Conservation (phyloP, 2,888 invertebrate species). For the Acronicta aceris region DNA sequence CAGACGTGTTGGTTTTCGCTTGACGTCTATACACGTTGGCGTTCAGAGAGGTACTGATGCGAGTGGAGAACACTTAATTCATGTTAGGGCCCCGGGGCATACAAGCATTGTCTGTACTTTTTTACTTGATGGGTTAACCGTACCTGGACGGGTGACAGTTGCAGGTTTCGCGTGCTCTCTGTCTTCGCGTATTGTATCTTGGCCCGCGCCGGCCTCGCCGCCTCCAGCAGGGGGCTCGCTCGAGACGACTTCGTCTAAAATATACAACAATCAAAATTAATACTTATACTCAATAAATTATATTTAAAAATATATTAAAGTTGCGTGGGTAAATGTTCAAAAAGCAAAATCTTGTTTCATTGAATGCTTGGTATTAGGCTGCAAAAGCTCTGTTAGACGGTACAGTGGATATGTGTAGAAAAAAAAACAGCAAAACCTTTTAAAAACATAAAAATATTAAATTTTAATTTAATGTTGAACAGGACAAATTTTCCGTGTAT, state of each 20-base stretch:
- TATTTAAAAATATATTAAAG: background rate
- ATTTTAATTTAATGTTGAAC: background rate
- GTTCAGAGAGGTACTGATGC: too few relatives aligned
- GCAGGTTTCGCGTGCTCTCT: constrained; percentile 91
- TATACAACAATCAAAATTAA: constrained; percentile 8
- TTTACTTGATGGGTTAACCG: too few relatives aligned
- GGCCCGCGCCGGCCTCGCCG: constrained; percentile 76
- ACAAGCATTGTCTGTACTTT: too few relatives aligned
- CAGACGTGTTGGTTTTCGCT: too few relatives aligned
- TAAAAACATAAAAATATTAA: too few relatives aligned
- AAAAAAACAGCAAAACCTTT: background rate
- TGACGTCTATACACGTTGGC: too few relatives aligned
- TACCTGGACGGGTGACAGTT: constrained; percentile 92
- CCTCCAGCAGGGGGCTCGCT: constrained; percentile 80
- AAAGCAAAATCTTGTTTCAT: constrained; percentile 9
- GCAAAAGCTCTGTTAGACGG: constrained; percentile 15
- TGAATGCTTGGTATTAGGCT: constrained; percentile 10
- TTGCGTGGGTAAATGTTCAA: constrained; percentile 9
- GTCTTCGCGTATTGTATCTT: constrained; percentile 87
- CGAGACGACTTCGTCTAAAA: constrained; percentile 75
- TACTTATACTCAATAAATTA: background rate
- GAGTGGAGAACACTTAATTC: too few relatives aligned
- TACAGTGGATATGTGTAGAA: background rate
- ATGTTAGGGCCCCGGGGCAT: too few relatives aligned
- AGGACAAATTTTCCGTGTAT: constrained; percentile 1